phyloP scores from a whole-genome alignment of 2,113 vertebrate species.

The Forbesichthys papilliferus region DNA sequence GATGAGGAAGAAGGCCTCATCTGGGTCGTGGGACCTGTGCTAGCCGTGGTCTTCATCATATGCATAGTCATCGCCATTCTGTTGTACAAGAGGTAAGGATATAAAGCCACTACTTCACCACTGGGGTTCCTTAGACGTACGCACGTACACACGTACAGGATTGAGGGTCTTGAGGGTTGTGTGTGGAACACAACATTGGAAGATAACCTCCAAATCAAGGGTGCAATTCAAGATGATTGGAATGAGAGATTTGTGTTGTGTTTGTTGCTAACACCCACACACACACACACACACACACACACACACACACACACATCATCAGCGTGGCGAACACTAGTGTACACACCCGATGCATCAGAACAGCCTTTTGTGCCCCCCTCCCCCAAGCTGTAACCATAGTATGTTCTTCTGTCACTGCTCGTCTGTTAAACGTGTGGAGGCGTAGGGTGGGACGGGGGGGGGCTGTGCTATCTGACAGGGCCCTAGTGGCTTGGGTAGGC shows the following conservation, averaged over 20 bases:
- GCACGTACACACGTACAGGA: not conserved
- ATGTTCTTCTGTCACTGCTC: slow-evolving; percentile 52
- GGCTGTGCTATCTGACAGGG: slow-evolving; percentile 56
- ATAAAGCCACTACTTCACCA: not conserved
- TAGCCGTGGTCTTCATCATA: slow-evolving; percentile 99
- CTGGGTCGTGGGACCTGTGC: slow-evolving; percentile 97
- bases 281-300: slow-evolving; percentile 5
- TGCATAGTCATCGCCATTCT: slow-evolving; percentile 99
- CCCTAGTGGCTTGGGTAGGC: slow-evolving; percentile 35
- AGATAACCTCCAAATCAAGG: not conserved
- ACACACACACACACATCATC: not conserved
- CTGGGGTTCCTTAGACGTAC: not conserved
- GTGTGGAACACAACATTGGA: not conserved
- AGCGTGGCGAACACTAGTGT: slow-evolving; percentile 17
- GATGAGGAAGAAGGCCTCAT: slow-evolving; percentile 98
- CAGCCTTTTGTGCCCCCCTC: slow-evolving; percentile 13
- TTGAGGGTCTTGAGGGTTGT: not conserved
- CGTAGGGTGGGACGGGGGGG: slow-evolving; percentile 9
- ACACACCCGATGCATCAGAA: slow-evolving; percentile 43
- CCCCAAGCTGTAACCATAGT: slow-evolving; percentile 46
- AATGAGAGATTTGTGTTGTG: too few relatives aligned
- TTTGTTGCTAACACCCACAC: not conserved
- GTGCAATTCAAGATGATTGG: too few relatives aligned
- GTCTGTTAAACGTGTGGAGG: slow-evolving; percentile 53
- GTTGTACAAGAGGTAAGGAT: slow-evolving; percentile 94